Conservation (phyloP, 2,888 invertebrate species). For the Slavum lentiscoides region DNA sequence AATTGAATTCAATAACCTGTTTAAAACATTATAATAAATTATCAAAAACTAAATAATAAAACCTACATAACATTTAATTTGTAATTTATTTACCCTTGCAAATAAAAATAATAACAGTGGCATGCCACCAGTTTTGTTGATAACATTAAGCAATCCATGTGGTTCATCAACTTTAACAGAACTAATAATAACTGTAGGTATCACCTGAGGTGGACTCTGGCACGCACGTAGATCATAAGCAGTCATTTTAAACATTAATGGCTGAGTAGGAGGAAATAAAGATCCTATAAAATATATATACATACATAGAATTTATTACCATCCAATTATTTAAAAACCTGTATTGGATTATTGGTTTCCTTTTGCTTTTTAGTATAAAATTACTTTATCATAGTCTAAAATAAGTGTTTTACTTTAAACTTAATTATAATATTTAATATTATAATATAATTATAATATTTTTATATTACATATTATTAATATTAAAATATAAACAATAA, state of each 20-base stretch:
- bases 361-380: no score
- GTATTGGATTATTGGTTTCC: no score
- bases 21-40: conserved; percentile 16
- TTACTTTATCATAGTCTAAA: no score
- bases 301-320: neutral
- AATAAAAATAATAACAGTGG: conserved; percentile 45
- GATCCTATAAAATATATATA: conserved; percentile 40
- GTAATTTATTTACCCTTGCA: conserved; percentile 39
- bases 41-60: neutral
- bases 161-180: conserved; percentile 35
- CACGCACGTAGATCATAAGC: conserved; percentile 47
- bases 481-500: no score
- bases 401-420: no score
- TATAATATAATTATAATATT: no score
- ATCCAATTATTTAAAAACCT: neutral
- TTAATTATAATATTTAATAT: no score
- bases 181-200: conserved; percentile 49
- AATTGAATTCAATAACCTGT: conserved; percentile 41
- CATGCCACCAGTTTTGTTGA: conserved; percentile 42
- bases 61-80: neutral
- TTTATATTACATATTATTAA: no score
- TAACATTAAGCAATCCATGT: conserved; percentile 29
- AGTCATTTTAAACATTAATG: conserved; percentile 51
- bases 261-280: conserved; percentile 54
- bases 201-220: conserved; percentile 43